Conservation (phyloP, 2,113 vertebrate species). For the Nothocercus nigrocapillus region DNA sequence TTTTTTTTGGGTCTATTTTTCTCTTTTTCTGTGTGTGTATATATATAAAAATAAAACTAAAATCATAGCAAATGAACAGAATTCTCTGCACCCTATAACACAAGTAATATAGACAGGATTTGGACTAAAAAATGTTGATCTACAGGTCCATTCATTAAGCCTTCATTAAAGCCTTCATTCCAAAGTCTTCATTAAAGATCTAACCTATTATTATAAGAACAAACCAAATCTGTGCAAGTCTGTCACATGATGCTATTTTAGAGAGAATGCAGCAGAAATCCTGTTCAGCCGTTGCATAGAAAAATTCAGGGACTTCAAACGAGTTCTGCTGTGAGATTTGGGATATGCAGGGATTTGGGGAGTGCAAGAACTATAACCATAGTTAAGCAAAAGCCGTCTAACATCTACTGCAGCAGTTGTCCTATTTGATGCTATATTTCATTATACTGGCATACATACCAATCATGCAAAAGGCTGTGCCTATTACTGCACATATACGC, state of each 20-base stretch:
- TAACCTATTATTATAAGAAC: neutral
- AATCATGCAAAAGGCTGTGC: neutral
- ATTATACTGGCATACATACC: neutral
- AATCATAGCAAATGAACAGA: neutral
- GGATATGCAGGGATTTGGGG: neutral
- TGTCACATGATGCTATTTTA: neutral
- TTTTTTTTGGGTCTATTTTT: neutral
- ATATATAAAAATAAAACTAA: neutral
- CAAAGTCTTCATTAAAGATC: neutral
- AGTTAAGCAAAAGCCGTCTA: neutral
- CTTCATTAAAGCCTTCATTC: neutral
- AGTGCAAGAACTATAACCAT: neutral
- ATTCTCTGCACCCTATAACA: neutral
- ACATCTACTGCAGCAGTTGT: neutral
- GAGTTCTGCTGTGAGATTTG: neutral
- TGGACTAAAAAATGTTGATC: neutral
- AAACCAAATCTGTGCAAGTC: neutral
- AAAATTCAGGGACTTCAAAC: neutral
- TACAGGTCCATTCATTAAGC: conserved; percentile 8
- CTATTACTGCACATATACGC: neutral
- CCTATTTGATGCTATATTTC: neutral
- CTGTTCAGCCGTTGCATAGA: neutral
- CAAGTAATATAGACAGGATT: neutral
- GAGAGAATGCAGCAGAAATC: neutral
- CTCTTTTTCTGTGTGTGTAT: neutral